These are phyloP conservation scores for Hippopotamyrus pictus DNA, from an alignment of 2,797 vertebrate genomes.

Conservation along the genomic window DNA sequence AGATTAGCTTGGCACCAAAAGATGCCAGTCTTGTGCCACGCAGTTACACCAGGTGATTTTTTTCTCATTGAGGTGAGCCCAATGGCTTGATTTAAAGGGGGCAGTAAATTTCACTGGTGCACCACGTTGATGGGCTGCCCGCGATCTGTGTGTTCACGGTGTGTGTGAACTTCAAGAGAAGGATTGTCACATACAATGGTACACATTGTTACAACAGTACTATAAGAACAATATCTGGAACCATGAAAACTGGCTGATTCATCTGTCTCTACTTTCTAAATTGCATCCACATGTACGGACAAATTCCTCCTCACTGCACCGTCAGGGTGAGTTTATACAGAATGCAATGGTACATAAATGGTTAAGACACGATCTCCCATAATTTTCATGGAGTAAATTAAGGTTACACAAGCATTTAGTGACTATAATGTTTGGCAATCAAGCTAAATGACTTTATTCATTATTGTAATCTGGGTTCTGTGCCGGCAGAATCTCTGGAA, in stretches of 20 bases:
- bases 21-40: neutral
- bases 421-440: neutral
- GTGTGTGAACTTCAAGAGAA: neutral
- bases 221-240: slow-evolving; percentile 2
- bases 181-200: neutral
- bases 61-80: neutral
- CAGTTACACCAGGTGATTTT: neutral
- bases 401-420: neutral
- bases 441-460: neutral
- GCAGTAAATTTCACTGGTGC: neutral
- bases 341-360: neutral
- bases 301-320: neutral
- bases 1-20: neutral
- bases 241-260: neutral
- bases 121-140: neutral
- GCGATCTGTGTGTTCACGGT: neutral
- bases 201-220: neutral
- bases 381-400: neutral
- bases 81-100: neutral
- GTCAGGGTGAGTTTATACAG: neutral
- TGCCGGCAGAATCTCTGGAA: neutral
- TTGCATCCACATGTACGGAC: slow-evolving; percentile 6
- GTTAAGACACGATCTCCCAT: neutral
- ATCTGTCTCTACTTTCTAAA: neutral
- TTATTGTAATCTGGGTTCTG: neutral